Base-by-base conservation (phyloP, 2,113 vertebrate species). In the Mirza zaza region DNA sequence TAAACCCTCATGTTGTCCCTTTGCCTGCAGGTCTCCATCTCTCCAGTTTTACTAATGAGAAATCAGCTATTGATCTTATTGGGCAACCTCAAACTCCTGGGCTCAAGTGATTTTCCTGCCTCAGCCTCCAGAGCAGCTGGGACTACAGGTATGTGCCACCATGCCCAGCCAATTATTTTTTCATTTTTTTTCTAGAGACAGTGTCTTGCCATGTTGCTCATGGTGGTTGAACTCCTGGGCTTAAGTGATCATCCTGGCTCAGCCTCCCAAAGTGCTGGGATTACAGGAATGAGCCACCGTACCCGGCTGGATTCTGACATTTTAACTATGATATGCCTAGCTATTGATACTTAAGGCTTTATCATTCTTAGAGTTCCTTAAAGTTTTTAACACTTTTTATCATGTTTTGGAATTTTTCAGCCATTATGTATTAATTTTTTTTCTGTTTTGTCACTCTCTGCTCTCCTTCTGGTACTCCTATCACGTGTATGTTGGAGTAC, bases 321-420 rank as follows among this genome's bases (percentile, higher is more conserved):
- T 96, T 91, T 76, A 87, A 93, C 48, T 93, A 76, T 70, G 11
- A 87, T 29, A 83, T 48, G 36, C 18, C 34, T 90, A 95, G 18
- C 7, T 87, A 3, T 93, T 63, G 6, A 61, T 76, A 15, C 87
- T 34, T 55, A 75, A 12, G 14, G 18, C 18, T 52, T 76, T 65
- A 55, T 65, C 18, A 4, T 92, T 75, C 25, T 42, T 52, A 18
- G n/a, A 85, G n/a, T 92, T 75, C 34, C 39, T 84, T 73, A 23
- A 65, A 36, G 3, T 77, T 93, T 87, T 59, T 91, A 81, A 76
- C n/a, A 36, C 48, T 86, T 77, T 93, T 88, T 32, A 55, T 90
- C 52, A 79, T 50, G 45, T 71, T 94, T 93, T 91, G 17, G 67
- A 91, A 90, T 20, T 77, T 70, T 77, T 77, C 36, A 76, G 50